Evolutionary conservation across 2,113 vertebrate genomes (phyloP).

Genomic region (Rutilus rutilus): DNA sequence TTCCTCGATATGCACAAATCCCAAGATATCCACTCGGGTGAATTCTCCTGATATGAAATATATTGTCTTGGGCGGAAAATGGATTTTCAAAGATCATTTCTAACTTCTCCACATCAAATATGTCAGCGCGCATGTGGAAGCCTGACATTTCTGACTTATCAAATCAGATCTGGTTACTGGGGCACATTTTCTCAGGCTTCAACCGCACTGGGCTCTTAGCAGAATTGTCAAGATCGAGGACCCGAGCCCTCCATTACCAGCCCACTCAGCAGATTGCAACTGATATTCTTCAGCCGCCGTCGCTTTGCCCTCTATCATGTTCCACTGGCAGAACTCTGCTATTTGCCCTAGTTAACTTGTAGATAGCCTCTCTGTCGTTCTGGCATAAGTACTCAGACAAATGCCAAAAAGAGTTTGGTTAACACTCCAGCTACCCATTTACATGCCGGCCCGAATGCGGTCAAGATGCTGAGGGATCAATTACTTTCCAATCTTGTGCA

Average conservation of each 20-base stretch:
- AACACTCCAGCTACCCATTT: slow-evolving; percentile 20
- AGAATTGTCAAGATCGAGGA: slow-evolving; percentile 49
- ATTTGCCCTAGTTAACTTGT: slow-evolving; percentile 15
- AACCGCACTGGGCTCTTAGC: slow-evolving; percentile 52
- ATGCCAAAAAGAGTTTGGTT: not conserved
- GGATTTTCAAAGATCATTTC: slow-evolving; percentile 52
- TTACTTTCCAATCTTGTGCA: slow-evolving; percentile 69
- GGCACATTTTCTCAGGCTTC: slow-evolving; percentile 27
- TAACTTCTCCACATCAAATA: slow-evolving; percentile 61
- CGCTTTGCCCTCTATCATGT: slow-evolving; percentile 16
- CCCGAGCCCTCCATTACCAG: slow-evolving; percentile 33
- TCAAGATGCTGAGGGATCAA: slow-evolving; percentile 66
- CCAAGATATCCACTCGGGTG: slow-evolving; percentile 35
- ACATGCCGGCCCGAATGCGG: not conserved
- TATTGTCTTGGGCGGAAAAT: slow-evolving; percentile 49
- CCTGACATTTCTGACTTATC: slow-evolving; percentile 64
- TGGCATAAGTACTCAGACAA: not conserved
- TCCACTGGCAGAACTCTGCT: not conserved
- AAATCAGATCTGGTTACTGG: slow-evolving; percentile 60
- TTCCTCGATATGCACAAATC: slow-evolving; percentile 10
- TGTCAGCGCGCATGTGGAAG: slow-evolving; percentile 42
- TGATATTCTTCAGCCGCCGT: slow-evolving; percentile 51
- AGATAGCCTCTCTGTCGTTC: not conserved
- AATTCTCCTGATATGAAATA: slow-evolving; percentile 62
- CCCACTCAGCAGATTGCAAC: slow-evolving; percentile 53